Conservation (phyloP, 53 echinoderm and acorn worm species). For the Holothuria leucospilota region DNA sequence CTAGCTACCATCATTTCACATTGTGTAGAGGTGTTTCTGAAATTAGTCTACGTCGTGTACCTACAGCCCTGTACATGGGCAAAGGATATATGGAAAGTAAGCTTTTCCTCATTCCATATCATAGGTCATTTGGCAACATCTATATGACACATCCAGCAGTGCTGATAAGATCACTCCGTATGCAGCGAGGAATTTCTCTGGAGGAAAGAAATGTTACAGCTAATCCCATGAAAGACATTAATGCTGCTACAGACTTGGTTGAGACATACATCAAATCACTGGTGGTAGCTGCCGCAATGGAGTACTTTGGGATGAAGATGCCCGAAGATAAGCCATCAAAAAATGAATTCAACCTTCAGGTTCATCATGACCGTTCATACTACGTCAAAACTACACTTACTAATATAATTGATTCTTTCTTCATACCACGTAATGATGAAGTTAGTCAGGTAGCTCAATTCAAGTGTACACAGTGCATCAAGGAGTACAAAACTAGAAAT, state of each 20-base stretch:
- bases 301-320: conserved; percentile 63
- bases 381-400: conserved; percentile 22
- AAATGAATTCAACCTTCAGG: conserved; percentile 39
- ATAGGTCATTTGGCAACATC: conserved; percentile 54
- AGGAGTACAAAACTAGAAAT: conserved; percentile 27
- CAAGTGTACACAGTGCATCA: conserved; percentile 28
- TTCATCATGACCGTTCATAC: conserved; percentile 37
- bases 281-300: conserved; percentile 64
- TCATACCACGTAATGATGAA: conserved; percentile 44
- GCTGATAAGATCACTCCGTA: conserved; percentile 78
- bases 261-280: conserved; percentile 62
- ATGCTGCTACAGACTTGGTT: conserved; percentile 76
- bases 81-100: no score
- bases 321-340: conserved; percentile 34
- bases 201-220: conserved; percentile 64
- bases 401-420: conserved; percentile 49
- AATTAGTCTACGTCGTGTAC: no score
- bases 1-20: no score
- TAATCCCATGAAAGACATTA: conserved; percentile 70
- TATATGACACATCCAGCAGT: conserved; percentile 66
- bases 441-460: conserved; percentile 13
- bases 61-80: no score
- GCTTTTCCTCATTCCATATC: background rate
- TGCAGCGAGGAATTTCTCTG: conserved; percentile 73
- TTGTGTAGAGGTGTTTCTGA: no score